Evolutionary conservation across 1,140 invertebrate species (phyloP).

Genomic region (Manduca sexta): DNA sequence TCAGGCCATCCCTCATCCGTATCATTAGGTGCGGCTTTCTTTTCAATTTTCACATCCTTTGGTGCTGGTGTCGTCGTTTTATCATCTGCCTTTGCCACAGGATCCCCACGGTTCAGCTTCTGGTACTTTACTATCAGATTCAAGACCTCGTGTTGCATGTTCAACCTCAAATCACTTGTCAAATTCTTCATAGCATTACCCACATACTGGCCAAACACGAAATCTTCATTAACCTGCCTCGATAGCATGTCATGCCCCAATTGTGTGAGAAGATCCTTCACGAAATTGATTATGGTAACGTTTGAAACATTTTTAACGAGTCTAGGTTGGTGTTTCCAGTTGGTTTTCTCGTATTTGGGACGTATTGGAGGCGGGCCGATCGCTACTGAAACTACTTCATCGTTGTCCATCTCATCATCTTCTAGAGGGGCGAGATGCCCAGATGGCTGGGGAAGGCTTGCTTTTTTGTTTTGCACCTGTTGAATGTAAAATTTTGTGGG

Average conservation of each 20-base stretch:
- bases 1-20: constrained; percentile 49
- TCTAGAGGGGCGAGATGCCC: constrained; percentile 49
- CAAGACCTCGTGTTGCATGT: constrained; percentile 57
- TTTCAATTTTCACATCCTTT: constrained; percentile 26
- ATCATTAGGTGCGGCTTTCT: constrained; percentile 21
- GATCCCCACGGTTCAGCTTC: constrained; percentile 28
- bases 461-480: no score
- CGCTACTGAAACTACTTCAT: constrained; percentile 56
- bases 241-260: constrained; percentile 49
- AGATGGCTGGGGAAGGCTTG: constrained; percentile 31
- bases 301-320: constrained; percentile 9
- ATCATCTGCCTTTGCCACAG: constrained; percentile 20
- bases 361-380: constrained; percentile 48
- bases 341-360: constrained; percentile 43
- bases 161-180: constrained; percentile 35
- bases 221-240: constrained; percentile 54
- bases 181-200: constrained; percentile 52
- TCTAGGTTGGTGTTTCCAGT: constrained; percentile 27
- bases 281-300: constrained; percentile 22
- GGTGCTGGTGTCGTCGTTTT: constrained; percentile 5
- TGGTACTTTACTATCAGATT: constrained; percentile 56
- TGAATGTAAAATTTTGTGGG: no score
- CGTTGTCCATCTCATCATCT: constrained; percentile 59
- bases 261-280: constrained; percentile 46
- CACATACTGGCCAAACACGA: constrained; percentile 59